Evolutionary conservation across 1,140 invertebrate species (phyloP).

Genomic region (Drosophila gunungcola): DNA sequence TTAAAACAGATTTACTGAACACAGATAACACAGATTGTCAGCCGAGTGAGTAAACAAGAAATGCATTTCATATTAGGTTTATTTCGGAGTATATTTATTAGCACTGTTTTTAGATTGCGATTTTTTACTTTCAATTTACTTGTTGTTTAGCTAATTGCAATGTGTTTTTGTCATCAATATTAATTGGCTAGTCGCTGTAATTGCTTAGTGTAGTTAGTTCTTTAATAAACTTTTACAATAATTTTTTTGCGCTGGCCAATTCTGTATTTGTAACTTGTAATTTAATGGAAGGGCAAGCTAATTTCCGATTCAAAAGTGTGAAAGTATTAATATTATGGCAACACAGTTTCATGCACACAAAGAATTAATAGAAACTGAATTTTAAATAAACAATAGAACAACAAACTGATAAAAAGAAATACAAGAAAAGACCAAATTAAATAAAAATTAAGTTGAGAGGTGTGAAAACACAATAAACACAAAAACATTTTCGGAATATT

Average conservation of each 20-base stretch:
- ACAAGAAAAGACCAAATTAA: not conserved
- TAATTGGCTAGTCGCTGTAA: constrained; percentile 42
- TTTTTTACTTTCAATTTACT: constrained; percentile 21
- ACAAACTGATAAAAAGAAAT: not conserved
- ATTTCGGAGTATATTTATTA: constrained; percentile 67
- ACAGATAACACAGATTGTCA: constrained; percentile 17
- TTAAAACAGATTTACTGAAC: constrained; percentile 19
- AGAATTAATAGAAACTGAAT: not conserved
- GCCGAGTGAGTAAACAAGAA: constrained; percentile 31
- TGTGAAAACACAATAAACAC: constrained; percentile 7
- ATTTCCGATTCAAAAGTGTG: constrained; percentile 1
- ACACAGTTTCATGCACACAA: constrained; percentile 23
- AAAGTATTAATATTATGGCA: constrained; percentile 21
- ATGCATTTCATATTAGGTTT: constrained; percentile 45
- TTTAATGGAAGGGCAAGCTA: constrained; percentile 10
- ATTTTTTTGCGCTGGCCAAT: constrained; percentile 17
- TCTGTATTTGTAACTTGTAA: not conserved
- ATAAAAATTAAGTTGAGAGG: not conserved
- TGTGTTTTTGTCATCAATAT: constrained; percentile 28
- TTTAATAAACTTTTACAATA: constrained; percentile 12
- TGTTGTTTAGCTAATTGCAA: constrained; percentile 32
- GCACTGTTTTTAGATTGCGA: constrained; percentile 29
- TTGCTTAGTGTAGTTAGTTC: constrained; percentile 28
- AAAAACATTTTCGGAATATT: not conserved
- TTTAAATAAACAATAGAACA: not conserved